These are phyloP conservation scores for Panzeria rudis DNA, from an alignment of 2,888 invertebrate genomes.

Conservation along the genomic window DNA sequence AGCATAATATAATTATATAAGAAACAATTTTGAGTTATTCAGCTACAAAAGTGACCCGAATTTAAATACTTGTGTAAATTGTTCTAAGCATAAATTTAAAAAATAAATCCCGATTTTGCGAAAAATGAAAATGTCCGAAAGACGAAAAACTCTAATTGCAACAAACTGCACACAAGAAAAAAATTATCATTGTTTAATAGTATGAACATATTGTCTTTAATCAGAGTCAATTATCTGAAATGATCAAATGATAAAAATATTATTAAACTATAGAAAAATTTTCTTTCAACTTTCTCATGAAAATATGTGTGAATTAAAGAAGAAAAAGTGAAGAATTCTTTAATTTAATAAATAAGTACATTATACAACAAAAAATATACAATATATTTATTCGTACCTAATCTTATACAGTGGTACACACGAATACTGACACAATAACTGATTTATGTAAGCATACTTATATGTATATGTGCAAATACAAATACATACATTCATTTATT, in stretches of 20 bases:
- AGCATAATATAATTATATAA: no score
- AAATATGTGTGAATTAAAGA: constrained; percentile 61
- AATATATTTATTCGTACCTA: not conserved
- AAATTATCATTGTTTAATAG: constrained; percentile 10
- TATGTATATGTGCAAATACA: not conserved
- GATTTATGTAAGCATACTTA: constrained; percentile 16
- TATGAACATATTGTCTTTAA: constrained; percentile 18
- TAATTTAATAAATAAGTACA: constrained; percentile 67
- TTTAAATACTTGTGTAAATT: no score
- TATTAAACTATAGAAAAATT: constrained; percentile 27
- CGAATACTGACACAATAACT: constrained; percentile 4
- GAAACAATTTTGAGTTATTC: no score
- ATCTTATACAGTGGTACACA: constrained; percentile 4
- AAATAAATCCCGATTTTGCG: no score
- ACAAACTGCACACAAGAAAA: not conserved
- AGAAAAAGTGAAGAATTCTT: constrained; percentile 55
- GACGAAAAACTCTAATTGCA: not conserved
- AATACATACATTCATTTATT: constrained; percentile 27
- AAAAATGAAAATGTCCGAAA: no score
- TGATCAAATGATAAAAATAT: constrained; percentile 51
- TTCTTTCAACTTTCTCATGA: constrained; percentile 60
- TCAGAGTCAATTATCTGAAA: constrained; percentile 50
- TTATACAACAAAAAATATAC: constrained; percentile 41
- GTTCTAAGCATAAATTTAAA: no score
- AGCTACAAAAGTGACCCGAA: no score